phyloP scores from a whole-genome alignment of 2,113 vertebrate species.

The Malurus alboscapulatus region DNA sequence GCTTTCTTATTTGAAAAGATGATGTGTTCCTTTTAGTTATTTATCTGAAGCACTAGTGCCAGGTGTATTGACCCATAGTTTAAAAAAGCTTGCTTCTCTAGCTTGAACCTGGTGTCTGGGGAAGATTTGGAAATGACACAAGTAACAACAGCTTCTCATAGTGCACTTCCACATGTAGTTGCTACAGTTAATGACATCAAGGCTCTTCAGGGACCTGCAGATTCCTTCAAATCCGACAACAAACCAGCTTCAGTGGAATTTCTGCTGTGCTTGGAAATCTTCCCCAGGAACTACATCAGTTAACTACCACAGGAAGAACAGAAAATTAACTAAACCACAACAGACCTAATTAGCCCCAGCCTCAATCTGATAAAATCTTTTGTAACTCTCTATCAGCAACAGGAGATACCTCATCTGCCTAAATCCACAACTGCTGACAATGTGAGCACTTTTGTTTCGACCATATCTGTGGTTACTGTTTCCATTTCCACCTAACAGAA shows the following conservation, averaged over 20 bases:
- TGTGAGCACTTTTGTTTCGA: not conserved
- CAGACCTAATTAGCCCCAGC: not conserved
- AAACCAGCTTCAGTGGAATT: not conserved
- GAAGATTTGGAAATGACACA: not conserved
- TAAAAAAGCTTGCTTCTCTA: not conserved
- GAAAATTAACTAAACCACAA: not conserved
- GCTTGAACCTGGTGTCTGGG: not conserved
- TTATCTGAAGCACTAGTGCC: not conserved
- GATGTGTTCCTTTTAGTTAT: not conserved
- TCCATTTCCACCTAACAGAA: not conserved
- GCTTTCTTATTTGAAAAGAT: not conserved
- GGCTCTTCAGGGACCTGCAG: not conserved
- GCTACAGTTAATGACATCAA: not conserved
- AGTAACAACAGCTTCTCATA: not conserved
- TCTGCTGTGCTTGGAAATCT: not conserved
- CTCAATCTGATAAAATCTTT: not conserved
- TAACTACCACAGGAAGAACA: not conserved
- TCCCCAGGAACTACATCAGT: not conserved
- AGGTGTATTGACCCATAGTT: not conserved
- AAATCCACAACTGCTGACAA: not conserved
- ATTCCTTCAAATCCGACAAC: not conserved
- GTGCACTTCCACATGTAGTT: not conserved
- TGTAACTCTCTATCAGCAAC: not conserved
- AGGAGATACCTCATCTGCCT: not conserved
- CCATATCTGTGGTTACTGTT: not conserved